These are phyloP conservation scores for Trilocha varians DNA, from an alignment of 2,888 invertebrate species.

Conservation along the genomic window DNA sequence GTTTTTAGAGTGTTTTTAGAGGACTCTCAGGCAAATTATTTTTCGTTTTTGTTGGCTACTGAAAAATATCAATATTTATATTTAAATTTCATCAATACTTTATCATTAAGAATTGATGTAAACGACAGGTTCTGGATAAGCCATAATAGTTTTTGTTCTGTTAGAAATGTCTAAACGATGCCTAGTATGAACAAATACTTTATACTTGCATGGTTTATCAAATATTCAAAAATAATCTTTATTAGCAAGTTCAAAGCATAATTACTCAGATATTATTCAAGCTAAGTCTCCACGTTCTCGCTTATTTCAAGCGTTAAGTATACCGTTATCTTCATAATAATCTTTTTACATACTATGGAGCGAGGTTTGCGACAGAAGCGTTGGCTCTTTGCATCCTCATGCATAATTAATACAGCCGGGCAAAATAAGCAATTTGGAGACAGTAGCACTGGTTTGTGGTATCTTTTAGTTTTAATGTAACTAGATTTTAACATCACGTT, in stretches of 20 bases:
- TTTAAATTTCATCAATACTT: no score
- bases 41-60: no score
- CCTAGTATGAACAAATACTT: no score
- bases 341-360: conserved; percentile 33
- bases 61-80: no score
- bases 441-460: conserved; percentile 56
- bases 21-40: no score
- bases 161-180: no score
- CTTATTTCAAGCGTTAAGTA: conserved; percentile 1
- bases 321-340: conserved; percentile 33
- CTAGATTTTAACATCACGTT: conserved; percentile 22
- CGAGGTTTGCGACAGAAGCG: conserved; percentile 32
- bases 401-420: conserved; percentile 60
- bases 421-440: conserved; percentile 66
- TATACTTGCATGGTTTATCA: no score
- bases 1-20: no score
- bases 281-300: conserved; percentile 2
- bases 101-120: no score
- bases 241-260: neutral
- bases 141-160: no score
- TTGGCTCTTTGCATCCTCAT: conserved; percentile 35
- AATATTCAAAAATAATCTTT: no score
- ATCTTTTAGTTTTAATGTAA: conserved; percentile 53
- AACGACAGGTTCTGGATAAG: no score
- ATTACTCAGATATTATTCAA: conserved; percentile 3